phyloP scores from a whole-genome alignment of 2,797 vertebrate genomes.

The Hydrophis major region DNA sequence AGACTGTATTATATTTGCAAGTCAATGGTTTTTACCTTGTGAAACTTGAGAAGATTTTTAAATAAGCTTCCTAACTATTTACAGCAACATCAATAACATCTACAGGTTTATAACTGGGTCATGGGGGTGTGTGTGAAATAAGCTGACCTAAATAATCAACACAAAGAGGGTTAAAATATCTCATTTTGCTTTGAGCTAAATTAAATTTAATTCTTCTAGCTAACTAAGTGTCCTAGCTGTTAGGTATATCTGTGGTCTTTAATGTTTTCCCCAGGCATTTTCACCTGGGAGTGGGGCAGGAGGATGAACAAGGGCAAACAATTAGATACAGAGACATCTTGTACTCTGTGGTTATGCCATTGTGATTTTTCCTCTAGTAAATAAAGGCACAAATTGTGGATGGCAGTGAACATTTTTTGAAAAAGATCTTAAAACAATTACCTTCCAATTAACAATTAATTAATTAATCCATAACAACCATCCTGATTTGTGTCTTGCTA shows the following conservation, averaged over 20 bases:
- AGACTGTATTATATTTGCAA: neutral
- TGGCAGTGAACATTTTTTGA: neutral
- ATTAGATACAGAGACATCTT: neutral
- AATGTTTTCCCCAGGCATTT: neutral
- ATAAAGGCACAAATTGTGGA: neutral
- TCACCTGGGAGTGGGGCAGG: neutral
- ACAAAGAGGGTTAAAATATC: neutral
- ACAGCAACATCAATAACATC: neutral
- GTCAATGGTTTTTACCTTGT: neutral
- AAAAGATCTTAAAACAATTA: neutral
- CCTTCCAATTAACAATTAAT: neutral
- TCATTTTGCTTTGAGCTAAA: neutral
- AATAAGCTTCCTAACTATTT: slow-evolving; percentile 16
- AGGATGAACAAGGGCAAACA: neutral
- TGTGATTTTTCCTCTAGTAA: neutral
- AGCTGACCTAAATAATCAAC: neutral
- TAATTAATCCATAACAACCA: neutral
- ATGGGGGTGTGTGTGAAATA: neutral
- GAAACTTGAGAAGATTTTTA: neutral
- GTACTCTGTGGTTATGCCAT: neutral
- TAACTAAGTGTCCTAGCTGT: neutral
- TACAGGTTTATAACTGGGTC: neutral
- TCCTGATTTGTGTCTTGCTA: neutral
- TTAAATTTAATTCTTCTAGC: neutral
- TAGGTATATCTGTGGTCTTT: neutral